phyloP scores from a whole-genome alignment of 2,797 vertebrate species.

The Pangasius krempfi region DNA sequence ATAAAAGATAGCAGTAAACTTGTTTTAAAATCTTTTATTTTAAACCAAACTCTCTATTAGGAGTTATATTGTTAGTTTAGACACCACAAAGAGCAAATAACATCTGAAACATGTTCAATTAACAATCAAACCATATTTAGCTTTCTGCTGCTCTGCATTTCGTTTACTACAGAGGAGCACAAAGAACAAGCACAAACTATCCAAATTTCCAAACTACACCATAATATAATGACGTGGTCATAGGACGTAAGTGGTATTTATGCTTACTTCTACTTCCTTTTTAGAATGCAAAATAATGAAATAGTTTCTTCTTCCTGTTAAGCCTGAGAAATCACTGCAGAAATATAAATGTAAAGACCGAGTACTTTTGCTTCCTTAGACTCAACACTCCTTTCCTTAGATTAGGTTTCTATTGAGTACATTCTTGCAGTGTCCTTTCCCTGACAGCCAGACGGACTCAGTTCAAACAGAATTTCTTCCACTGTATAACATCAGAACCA shows the following conservation, averaged over 20 bases:
- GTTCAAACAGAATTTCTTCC: background rate
- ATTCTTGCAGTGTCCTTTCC: background rate
- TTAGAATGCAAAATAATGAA: background rate
- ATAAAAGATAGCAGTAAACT: background rate
- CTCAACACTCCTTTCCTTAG: too few relatives aligned
- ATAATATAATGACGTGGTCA: background rate
- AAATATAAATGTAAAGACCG: background rate
- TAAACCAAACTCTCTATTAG: conserved; percentile 40
- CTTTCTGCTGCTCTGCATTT: background rate
- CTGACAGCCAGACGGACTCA: background rate
- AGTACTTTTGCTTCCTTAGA: background rate
- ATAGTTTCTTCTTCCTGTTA: background rate
- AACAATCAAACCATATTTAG: background rate
- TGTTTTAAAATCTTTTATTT: conserved; percentile 34
- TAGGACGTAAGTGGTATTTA: background rate
- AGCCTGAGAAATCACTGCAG: background rate
- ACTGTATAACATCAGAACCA: background rate
- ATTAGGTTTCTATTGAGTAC: background rate
- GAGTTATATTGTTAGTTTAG: conserved; percentile 7
- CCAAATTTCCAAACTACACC: background rate
- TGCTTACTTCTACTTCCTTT: background rate
- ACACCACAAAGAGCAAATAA: background rate
- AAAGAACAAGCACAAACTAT: background rate
- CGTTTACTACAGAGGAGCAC: too few relatives aligned
- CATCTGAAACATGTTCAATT: background rate